Conservation (phyloP, 64 coral and sea anemone species). For the Montipora efflorescens region DNA sequence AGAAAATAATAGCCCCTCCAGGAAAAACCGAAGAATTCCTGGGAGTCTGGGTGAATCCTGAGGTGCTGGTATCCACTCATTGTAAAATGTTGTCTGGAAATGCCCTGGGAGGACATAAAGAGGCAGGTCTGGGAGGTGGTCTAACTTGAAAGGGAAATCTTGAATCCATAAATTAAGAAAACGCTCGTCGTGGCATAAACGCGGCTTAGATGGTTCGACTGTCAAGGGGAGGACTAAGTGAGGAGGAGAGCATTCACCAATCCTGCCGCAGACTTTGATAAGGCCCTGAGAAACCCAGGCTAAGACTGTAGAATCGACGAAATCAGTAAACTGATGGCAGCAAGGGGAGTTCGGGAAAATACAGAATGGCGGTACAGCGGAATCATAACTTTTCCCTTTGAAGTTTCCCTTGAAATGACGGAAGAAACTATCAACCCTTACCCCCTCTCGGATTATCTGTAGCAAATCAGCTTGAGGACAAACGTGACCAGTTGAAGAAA, state of each 20-base stretch:
- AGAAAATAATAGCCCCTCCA: too few species aligned
- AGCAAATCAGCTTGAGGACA: not conserved
- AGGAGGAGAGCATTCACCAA: not conserved
- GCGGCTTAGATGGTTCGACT: not conserved
- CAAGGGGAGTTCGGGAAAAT: not conserved
- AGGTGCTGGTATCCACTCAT: not conserved
- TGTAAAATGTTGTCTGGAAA: not conserved
- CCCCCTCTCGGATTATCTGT: constrained; percentile 29
- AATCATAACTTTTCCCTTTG: constrained; percentile 17
- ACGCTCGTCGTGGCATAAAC: constrained; percentile 28
- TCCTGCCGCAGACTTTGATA: not conserved
- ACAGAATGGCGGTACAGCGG: not conserved
- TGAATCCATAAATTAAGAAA: constrained; percentile 33
- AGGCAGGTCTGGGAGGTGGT: constrained; percentile 43
- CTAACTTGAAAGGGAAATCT: constrained; percentile 32
- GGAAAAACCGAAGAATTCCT: too few species aligned
- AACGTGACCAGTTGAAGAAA: constrained; percentile 7
- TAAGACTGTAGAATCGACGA: constrained; percentile 22
- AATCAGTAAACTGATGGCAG: constrained; percentile 22
- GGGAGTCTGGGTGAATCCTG: too few species aligned
- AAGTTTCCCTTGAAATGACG: constrained; percentile 39
- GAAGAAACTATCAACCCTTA: constrained; percentile 23
- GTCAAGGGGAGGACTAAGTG: not conserved
- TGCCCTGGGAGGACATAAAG: constrained; percentile 2
- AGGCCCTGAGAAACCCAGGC: too few species aligned